These are phyloP conservation scores for Bilobella aurantiaca DNA, from an alignment of 1,140 invertebrate species.

Conservation along the genomic window DNA sequence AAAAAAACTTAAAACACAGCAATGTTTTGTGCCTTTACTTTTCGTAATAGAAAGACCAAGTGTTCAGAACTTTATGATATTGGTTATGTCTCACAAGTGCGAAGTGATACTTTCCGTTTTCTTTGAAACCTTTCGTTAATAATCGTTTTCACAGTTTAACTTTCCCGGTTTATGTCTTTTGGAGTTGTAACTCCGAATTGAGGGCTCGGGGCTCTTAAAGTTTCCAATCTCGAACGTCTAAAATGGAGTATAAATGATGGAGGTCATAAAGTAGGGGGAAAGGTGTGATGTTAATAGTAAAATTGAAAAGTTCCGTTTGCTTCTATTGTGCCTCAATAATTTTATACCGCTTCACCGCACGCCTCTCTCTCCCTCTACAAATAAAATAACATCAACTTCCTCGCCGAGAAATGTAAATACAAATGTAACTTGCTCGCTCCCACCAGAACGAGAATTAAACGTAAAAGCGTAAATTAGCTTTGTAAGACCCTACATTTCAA, in stretches of 20 bases:
- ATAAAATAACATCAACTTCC: background rate
- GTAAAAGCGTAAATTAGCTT: too few species aligned
- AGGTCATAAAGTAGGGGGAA: background rate
- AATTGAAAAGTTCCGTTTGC: conserved; percentile 5
- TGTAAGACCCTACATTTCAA: too few species aligned
- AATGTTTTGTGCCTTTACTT: too few species aligned
- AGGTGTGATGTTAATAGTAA: conserved; percentile 2
- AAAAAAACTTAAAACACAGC: too few species aligned
- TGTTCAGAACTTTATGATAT: too few species aligned
- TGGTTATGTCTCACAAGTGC: too few species aligned
- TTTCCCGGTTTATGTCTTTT: background rate
- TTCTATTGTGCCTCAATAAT: background rate
- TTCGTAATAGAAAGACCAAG: too few species aligned
- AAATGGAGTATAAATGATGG: background rate
- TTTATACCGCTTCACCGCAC: background rate
- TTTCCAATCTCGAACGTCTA: background rate
- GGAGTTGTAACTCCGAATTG: too few species aligned
- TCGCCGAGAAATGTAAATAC: background rate
- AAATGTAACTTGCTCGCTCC: too few species aligned
- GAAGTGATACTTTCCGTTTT: too few species aligned
- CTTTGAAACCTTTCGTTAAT: background rate
- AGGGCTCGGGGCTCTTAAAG: background rate
- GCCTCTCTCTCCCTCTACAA: background rate
- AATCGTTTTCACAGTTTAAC: conserved; percentile 1
- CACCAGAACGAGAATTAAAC: too few species aligned